A percentile compares a stretch with the other conserved stretches of the same genome.
Conservation (phyloP, 2,113 vertebrate species). For the Poeciliopsis prolifica region DNA sequence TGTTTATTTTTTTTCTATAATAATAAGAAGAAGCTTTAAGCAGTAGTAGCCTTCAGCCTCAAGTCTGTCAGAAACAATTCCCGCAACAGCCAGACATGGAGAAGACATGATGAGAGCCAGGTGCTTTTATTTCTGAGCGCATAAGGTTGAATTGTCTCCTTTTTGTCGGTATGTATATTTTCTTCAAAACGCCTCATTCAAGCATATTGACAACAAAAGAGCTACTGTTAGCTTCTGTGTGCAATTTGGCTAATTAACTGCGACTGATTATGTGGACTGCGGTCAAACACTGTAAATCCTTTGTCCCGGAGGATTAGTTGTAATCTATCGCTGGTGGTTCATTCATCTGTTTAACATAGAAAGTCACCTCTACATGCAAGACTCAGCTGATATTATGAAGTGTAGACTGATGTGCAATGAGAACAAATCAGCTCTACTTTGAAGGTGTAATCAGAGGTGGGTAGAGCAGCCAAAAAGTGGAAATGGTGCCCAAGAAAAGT, state of each 20-base stretch:
- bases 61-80: constrained; percentile 10
- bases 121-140: constrained; percentile 26
- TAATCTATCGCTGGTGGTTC: too few species aligned
- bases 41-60: constrained; percentile 14
- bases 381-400: background rate
- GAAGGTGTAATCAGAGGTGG: too few species aligned
- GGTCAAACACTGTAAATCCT: background rate
- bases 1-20: background rate
- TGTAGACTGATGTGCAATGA: background rate
- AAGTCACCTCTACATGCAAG: background rate
- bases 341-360: background rate
- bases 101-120: constrained; percentile 44
- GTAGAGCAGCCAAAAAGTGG: too few species aligned
- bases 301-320: background rate
- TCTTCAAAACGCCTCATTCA: background rate
- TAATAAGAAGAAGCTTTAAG: constrained; percentile 5
- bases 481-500: too few species aligned
- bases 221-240: constrained; percentile 15
- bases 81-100: constrained; percentile 12
- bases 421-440: too few species aligned
- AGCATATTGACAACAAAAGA: background rate
- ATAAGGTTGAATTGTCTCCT: constrained; percentile 9
- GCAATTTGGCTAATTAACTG: background rate
- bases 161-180: constrained; percentile 52
- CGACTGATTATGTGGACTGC: background rate